Conservation (phyloP, 2,113 vertebrate genomes). For the Martes martes region DNA sequence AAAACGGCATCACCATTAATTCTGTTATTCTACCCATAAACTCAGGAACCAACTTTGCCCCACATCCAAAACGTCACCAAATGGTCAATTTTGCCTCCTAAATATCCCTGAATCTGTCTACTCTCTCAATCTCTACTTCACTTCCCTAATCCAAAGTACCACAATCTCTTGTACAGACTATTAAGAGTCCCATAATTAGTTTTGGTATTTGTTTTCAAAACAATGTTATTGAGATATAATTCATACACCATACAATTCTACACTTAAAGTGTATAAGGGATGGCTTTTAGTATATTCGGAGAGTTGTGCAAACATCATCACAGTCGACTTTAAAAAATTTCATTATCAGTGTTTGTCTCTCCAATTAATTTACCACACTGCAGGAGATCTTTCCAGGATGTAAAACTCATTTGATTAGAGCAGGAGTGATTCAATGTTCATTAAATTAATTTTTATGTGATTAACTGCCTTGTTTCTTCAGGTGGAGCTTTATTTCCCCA, state of each 20-base stretch:
- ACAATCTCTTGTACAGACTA: slow-evolving; percentile 9
- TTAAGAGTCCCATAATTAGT: neutral
- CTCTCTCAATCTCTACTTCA: neutral
- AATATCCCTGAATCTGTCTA: neutral
- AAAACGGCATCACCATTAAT: neutral
- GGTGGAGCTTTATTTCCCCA: neutral
- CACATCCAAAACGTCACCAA: neutral
- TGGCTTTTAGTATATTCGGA: neutral
- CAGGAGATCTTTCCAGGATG: neutral
- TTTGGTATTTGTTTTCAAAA: neutral
- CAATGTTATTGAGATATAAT: neutral
- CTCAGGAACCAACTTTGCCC: neutral
- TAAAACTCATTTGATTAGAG: slow-evolving; percentile 28
- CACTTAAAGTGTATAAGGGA: neutral
- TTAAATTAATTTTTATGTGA: slow-evolving; percentile 31
- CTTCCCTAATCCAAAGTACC: neutral
- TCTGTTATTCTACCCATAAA: neutral
- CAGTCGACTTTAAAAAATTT: neutral
- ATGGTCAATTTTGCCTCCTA: neutral
- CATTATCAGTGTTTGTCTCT: neutral
- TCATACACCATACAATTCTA: neutral
- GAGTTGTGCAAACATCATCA: neutral
- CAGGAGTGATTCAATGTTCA: neutral
- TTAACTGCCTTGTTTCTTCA: neutral
- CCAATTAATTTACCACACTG: neutral